A percentile compares a stretch with the other conserved stretches of the same genome.
Evolutionary conservation across 2,888 invertebrate species (phyloP).

Genomic region (Syritta pipiens): DNA sequence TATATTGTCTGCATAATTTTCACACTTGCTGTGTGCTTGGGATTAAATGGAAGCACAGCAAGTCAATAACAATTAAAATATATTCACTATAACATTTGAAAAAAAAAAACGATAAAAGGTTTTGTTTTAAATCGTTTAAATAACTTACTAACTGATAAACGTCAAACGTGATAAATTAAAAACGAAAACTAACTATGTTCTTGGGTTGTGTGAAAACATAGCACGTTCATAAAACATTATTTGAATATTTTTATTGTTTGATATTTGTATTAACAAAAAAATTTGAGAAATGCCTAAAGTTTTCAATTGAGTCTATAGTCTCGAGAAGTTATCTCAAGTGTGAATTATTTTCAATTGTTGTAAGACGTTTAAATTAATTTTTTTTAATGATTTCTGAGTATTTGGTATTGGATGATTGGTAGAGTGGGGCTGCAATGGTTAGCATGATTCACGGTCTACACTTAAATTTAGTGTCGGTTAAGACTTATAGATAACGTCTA

Average conservation of each 20-base stretch:
- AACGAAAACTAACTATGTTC: neutral
- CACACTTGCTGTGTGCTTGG: too few relatives aligned
- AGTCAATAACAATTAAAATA: too few relatives aligned
- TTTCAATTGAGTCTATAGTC: neutral
- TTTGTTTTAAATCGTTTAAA: too few relatives aligned
- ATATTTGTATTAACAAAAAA: neutral
- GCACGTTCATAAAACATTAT: neutral
- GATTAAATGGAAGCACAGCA: too few relatives aligned
- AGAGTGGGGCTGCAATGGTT: too few relatives aligned
- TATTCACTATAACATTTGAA: too few relatives aligned
- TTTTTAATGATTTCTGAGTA: too few relatives aligned
- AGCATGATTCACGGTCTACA: too few relatives aligned
- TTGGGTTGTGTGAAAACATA: constrained; percentile 23
- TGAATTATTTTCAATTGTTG: neutral
- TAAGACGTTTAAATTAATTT: neutral
- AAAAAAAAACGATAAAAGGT: too few relatives aligned
- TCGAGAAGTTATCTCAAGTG: neutral
- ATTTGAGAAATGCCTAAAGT: neutral
- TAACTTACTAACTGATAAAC: neutral
- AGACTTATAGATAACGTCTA: too few relatives aligned
- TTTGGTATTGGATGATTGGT: too few relatives aligned
- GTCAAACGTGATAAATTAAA: neutral
- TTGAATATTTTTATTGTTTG: neutral
- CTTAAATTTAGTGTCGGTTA: too few relatives aligned
- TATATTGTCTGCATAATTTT: neutral